These are phyloP conservation scores for Tinea trinotella DNA, from an alignment of 2,888 invertebrate genomes.

Conservation along the genomic window DNA sequence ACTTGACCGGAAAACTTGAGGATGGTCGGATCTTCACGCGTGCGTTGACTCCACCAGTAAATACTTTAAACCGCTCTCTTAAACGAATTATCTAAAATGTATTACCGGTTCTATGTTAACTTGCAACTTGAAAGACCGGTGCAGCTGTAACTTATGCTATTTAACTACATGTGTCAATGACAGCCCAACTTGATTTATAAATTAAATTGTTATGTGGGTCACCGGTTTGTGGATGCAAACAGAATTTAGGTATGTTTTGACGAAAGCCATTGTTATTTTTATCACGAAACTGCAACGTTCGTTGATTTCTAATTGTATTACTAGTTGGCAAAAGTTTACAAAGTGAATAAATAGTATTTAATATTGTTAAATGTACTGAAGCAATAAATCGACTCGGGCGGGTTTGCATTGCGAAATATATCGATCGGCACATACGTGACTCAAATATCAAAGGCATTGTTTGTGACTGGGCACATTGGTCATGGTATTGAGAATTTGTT, in stretches of 20 bases:
- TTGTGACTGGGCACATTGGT: conserved; percentile 10
- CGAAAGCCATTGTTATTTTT: neutral
- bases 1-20: conserved; percentile 7
- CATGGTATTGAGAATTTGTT: conserved; percentile 17
- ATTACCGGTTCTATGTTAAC: neutral
- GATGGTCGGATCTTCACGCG: neutral
- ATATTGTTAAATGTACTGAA: conserved; percentile 4
- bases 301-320: neutral
- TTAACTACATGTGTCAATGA: conserved; percentile 6
- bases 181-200: neutral
- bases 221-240: conserved; percentile 1
- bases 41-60: neutral
- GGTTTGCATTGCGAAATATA: conserved; percentile 6
- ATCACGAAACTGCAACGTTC: neutral
- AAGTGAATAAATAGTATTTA: neutral
- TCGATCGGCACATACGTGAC: conserved; percentile 14
- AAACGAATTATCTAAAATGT: neutral
- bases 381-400: conserved; percentile 6
- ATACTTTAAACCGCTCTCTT: neutral
- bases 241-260: neutral
- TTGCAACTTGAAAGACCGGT: neutral
- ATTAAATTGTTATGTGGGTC: neutral
- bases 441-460: conserved; percentile 18
- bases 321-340: neutral
- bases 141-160: neutral